These are phyloP conservation scores for Drosophila neocordata DNA, from an alignment of 1,140 invertebrate species.

Conservation along the genomic window DNA sequence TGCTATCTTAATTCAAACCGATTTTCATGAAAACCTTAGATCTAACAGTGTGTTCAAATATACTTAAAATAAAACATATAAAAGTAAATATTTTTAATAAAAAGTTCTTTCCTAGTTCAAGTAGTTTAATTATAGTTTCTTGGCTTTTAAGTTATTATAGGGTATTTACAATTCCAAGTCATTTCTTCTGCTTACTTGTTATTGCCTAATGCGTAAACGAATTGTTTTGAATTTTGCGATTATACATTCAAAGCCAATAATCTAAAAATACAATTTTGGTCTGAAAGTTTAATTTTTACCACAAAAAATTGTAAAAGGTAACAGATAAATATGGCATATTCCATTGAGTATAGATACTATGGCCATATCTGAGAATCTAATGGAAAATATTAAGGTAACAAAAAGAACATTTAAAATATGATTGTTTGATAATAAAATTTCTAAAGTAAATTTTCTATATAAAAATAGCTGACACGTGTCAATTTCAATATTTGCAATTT, in stretches of 20 bases:
- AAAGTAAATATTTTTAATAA: no score
- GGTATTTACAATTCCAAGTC: not conserved
- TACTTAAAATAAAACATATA: no score
- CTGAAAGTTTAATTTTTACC: conserved; percentile 26
- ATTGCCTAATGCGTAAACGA: not conserved
- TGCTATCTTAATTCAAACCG: no score
- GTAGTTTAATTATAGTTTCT: no score
- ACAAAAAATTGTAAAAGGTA: not conserved
- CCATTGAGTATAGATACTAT: not conserved
- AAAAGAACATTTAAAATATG: not conserved
- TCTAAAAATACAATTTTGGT: conserved; percentile 51
- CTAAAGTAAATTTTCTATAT: not conserved
- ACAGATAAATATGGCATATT: not conserved
- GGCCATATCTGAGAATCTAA: not conserved
- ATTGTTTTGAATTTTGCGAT: conserved; percentile 25
- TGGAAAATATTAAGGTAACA: not conserved
- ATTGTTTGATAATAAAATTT: not conserved
- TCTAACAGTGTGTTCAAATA: no score
- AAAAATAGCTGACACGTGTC: conserved; percentile 44
- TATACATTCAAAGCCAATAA: conserved; percentile 44
- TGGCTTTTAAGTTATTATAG: not conserved
- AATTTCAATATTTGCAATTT: conserved; percentile 42
- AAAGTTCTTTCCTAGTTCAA: no score
- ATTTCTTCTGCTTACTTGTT: not conserved
- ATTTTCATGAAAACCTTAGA: no score